Evolutionary conservation across 1,140 invertebrate species (phyloP), one percentile per base, ranked within the genome.

Genomic region (Camponotus pennsylvanicus): DNA sequence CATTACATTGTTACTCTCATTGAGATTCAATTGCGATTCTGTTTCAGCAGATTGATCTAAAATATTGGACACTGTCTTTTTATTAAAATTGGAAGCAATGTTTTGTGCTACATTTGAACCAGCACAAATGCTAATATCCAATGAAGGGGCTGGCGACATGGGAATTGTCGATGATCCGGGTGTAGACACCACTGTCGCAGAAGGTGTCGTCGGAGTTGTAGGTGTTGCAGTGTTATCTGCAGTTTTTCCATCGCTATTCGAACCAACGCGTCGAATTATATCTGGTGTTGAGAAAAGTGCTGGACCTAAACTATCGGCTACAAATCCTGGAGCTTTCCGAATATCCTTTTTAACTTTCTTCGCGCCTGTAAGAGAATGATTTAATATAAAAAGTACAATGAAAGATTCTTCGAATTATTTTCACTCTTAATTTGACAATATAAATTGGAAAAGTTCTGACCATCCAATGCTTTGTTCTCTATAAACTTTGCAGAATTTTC

Each of bases 231-330:
- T 15, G 88, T 95, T 95, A 64, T 95, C 94, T 9, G 90, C 40
- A 76, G 92, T 92, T 89, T 95, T 97, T 91, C 92, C 92, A 85
- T 95, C 95, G 49, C 75, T 49, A 18, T 88, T 92, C 1, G 92
- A 89, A 75, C 94, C 93, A 7, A 97, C 97, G 87, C 97, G 95
- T 88, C 97, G 95, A 70, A 98, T 97, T 82, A 97, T 97, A 95
- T 98, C 97, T 9, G 97, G 97, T 63, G 97, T 97, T 15, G 97
- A 97, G 92, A 98, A 98, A 42, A 98, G 91, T 61, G 96, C 96
- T 34, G 96, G 97, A 88, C 96, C 96, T 77, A 96, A 94, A 75
- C 96, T 92, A 66, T 96, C 96, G 3, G 95, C 95, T 61, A 96
- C 94, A 90, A 96, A 96, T 59, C 96, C 96, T 18, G 97, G 96